Percentiles rank a stretch among this genome's conserved stretches.
These are phyloP conservation scores for Phocides pigmalion DNA, from an alignment of 1,140 invertebrate species.

Conservation along the genomic window DNA sequence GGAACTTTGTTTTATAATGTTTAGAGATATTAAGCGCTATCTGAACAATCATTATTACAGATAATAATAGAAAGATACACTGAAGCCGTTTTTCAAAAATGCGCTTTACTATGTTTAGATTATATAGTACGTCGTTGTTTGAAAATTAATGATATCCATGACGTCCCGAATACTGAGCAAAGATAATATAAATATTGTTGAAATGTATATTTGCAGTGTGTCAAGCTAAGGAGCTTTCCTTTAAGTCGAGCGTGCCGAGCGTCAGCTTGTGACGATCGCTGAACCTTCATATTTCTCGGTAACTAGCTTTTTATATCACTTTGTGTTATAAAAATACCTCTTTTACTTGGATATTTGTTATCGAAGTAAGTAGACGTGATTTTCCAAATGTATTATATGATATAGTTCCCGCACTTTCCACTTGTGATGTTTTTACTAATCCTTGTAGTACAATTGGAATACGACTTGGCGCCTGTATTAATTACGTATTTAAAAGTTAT, in stretches of 20 bases:
- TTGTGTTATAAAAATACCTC: slow-evolving; percentile 1
- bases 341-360: not conserved
- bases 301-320: slow-evolving; percentile 31
- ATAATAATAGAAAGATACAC: too few species aligned
- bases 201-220: slow-evolving; percentile 22
- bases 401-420: not conserved
- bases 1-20: too few species aligned
- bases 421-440: too few species aligned
- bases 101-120: too few species aligned
- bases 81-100: too few species aligned
- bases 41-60: too few species aligned
- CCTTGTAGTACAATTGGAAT: too few species aligned
- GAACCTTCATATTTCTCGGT: slow-evolving; percentile 37
- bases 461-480: too few species aligned
- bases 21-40: too few species aligned
- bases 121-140: not conserved
- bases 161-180: not conserved
- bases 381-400: not conserved
- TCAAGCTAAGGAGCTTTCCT: slow-evolving; percentile 16
- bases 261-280: slow-evolving; percentile 41
- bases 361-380: not conserved
- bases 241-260: slow-evolving; percentile 18
- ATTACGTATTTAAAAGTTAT: too few species aligned
- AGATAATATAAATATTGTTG: slow-evolving; percentile 5
- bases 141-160: not conserved